Percentiles rank a stretch among this genome's conserved stretches.
Evolutionary conservation across 2,797 vertebrate species (phyloP).

Genomic region (Uromys caudimaculatus): DNA sequence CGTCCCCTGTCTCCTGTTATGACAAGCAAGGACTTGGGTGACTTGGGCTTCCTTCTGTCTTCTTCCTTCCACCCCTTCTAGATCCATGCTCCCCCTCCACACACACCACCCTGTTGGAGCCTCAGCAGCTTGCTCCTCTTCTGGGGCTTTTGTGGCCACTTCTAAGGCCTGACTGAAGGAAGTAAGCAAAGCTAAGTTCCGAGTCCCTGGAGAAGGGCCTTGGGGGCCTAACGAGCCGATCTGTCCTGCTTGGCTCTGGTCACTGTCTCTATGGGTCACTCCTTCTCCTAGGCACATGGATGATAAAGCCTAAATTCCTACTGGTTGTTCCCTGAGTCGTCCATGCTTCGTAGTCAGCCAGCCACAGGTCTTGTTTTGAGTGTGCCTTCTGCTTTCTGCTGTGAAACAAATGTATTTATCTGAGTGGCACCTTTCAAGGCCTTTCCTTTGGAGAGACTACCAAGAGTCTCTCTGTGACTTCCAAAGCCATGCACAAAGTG

Average conservation of each 20-base stretch:
- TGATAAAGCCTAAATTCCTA: background rate
- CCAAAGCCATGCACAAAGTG: background rate
- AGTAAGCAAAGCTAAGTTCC: background rate
- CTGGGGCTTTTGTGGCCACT: background rate
- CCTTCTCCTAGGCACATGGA: background rate
- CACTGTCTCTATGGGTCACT: background rate
- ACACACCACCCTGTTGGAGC: background rate
- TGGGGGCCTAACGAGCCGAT: background rate
- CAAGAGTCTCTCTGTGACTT: background rate
- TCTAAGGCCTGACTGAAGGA: background rate
- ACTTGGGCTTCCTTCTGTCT: background rate
- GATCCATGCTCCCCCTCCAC: background rate
- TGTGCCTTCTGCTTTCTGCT: background rate
- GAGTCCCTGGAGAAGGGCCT: background rate
- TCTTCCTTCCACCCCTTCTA: no score
- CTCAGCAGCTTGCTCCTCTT: background rate
- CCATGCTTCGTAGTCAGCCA: no score
- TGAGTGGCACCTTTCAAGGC: background rate
- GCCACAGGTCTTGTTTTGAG: background rate
- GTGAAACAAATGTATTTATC: background rate
- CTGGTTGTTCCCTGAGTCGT: fast-evolving
- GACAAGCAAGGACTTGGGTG: background rate
- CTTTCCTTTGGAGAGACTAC: background rate
- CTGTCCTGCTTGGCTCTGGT: background rate
- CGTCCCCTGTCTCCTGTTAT: background rate